Conservation (phyloP, 1,140 invertebrate species). For the Drosophila oshimai region DNA sequence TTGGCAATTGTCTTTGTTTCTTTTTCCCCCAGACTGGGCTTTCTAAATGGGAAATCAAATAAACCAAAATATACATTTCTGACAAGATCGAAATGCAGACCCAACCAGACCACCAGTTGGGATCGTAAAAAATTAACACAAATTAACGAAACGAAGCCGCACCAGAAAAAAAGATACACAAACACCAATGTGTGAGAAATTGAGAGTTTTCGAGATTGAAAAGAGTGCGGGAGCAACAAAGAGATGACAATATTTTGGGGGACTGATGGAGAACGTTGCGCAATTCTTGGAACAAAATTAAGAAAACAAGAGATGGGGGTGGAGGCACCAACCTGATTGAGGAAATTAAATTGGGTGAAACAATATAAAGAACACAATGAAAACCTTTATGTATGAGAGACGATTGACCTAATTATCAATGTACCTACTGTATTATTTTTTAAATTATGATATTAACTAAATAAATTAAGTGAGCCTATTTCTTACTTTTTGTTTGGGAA, state of each 20-base stretch:
- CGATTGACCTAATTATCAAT: neutral
- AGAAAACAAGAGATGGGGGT: neutral
- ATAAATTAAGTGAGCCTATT: too few relatives aligned
- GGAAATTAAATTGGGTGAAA: conserved; percentile 8
- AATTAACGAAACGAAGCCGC: conserved; percentile 59
- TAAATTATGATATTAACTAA: too few relatives aligned
- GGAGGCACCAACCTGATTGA: neutral
- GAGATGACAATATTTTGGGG: conserved; percentile 13
- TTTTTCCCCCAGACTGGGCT: conserved; percentile 18
- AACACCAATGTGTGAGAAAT: conserved; percentile 31
- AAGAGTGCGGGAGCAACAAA: conserved; percentile 21
- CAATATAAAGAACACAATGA: neutral
- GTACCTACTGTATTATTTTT: neutral
- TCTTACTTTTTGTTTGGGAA: too few relatives aligned
- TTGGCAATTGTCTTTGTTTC: conserved; percentile 69
- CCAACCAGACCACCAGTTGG: conserved; percentile 44
- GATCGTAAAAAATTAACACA: conserved; percentile 76
- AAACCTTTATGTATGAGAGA: neutral
- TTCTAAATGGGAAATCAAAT: conserved; percentile 78
- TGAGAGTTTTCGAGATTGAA: conserved; percentile 25
- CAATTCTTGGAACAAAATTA: conserved; percentile 20
- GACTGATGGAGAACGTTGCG: conserved; percentile 4
- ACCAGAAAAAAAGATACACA: conserved; percentile 32
- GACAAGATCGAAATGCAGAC: conserved; percentile 23
- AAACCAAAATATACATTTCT: conserved; percentile 47